Conservation (phyloP, 2,113 vertebrate genomes). For the Tupaia chinensis region DNA sequence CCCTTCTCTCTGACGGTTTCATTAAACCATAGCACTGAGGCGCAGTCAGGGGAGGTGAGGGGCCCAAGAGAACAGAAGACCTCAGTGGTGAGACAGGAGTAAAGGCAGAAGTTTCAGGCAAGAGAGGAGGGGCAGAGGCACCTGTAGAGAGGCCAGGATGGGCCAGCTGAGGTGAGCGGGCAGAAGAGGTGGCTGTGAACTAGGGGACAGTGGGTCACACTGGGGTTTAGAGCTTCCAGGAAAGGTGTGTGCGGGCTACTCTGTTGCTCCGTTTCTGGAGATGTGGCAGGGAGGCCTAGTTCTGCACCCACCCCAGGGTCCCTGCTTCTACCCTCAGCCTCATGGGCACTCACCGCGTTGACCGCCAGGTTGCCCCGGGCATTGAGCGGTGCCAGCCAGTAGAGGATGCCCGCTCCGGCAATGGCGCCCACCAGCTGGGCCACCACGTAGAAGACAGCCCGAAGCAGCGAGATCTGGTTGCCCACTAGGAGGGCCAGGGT, state of each 20-base stretch:
- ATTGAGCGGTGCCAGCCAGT: slow-evolving; percentile 82
- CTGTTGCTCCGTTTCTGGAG: not conserved
- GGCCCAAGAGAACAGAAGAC: not conserved
- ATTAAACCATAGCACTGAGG: not conserved
- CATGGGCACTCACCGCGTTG: slow-evolving; percentile 86
- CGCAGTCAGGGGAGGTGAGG: not conserved
- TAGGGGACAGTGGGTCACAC: too few relatives aligned
- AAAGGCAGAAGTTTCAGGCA: not conserved
- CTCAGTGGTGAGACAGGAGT: not conserved
- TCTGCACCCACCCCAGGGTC: not conserved
- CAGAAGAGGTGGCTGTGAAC: not conserved
- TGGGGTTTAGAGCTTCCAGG: not conserved
- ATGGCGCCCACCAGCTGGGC: slow-evolving; percentile 90
- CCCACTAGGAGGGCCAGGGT: slow-evolving; percentile 89
- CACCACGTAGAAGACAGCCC: slow-evolving; percentile 85
- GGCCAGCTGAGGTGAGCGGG: not conserved
- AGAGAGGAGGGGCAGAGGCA: not conserved
- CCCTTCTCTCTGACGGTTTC: not conserved
- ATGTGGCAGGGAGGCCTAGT: not conserved
- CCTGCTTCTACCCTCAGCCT: not conserved
- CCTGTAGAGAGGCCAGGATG: not conserved
- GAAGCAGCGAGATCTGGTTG: slow-evolving; percentile 89
- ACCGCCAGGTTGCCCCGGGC: slow-evolving; percentile 88
- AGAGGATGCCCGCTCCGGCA: slow-evolving; percentile 88
- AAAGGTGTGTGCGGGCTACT: not conserved